These are phyloP conservation scores for Brenthis daphne DNA, from an alignment of 2,888 invertebrate genomes.

Conservation along the genomic window DNA sequence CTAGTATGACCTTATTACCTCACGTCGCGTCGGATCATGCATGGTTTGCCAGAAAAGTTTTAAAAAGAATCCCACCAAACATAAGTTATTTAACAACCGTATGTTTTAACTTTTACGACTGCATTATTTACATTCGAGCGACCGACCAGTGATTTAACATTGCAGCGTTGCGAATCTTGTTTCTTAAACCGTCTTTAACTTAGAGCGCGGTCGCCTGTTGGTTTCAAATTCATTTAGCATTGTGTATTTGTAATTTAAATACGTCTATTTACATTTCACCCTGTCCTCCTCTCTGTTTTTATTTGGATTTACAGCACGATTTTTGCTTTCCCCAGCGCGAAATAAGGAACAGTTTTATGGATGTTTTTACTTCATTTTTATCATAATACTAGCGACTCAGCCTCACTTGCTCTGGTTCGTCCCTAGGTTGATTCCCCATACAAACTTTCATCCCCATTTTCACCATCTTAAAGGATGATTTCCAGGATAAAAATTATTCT, in stretches of 20 bases:
- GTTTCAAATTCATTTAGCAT: conserved; percentile 40
- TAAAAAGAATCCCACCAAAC: conserved; percentile 40
- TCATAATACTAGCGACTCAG: no score
- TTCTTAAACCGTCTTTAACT: conserved; percentile 41
- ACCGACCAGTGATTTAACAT: conserved; percentile 24
- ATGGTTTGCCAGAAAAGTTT: conserved; percentile 52
- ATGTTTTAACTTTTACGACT: conserved; percentile 14
- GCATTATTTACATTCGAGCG: conserved; percentile 11
- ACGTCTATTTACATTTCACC: conserved; percentile 36
- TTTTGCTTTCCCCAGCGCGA: conserved; percentile 1
- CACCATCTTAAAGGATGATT: no score
- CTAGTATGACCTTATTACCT: no score
- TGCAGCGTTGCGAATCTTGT: conserved; percentile 26
- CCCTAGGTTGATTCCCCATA: no score
- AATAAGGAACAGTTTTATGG: background rate
- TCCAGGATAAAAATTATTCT: no score
- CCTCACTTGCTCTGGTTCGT: no score
- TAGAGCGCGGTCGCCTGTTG: conserved; percentile 37
- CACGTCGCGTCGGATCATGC: no score
- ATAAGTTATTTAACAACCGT: background rate
- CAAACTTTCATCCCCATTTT: no score
- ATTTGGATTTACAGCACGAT: conserved; percentile 23
- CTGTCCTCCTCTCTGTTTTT: conserved; percentile 19
- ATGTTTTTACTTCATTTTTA: background rate
- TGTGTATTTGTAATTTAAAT: conserved; percentile 42